These are phyloP conservation scores for Hydrotaea cyrtoneurina DNA, from an alignment of 2,888 invertebrate genomes.

Conservation along the genomic window DNA sequence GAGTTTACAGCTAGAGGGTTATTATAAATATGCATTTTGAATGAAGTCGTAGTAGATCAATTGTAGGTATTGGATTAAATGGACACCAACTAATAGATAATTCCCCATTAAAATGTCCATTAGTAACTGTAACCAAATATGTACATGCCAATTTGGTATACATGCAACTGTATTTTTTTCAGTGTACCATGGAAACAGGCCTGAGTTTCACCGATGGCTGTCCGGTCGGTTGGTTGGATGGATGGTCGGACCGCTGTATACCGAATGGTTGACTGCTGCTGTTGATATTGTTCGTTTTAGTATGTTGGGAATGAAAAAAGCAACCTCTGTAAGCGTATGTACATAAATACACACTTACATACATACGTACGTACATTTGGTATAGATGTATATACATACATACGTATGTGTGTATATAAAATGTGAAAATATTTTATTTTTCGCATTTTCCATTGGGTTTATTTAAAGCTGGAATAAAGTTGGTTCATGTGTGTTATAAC, in stretches of 20 bases:
- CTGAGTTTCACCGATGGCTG: constrained; percentile 37
- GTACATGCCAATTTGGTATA: too few species aligned
- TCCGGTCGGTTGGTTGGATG: constrained; percentile 30
- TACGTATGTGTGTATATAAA: constrained; percentile 29
- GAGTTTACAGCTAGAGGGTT: too few species aligned
- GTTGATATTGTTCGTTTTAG: constrained; percentile 69
- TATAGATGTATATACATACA: constrained; percentile 40
- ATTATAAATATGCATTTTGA: too few species aligned
- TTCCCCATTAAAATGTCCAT: too few species aligned
- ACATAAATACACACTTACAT: neutral
- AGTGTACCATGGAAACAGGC: constrained; percentile 39
- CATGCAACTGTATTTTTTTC: constrained; percentile 20
- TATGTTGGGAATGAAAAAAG: constrained; percentile 69
- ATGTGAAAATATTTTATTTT: constrained; percentile 47
- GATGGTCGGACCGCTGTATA: constrained; percentile 41
- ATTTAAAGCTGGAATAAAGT: constrained; percentile 57
- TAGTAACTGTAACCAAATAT: too few species aligned
- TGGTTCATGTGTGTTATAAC: constrained; percentile 59
- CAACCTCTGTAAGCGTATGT: constrained; percentile 24
- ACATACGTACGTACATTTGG: neutral
- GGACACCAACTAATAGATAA: too few species aligned
- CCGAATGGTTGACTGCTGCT: constrained; percentile 56
- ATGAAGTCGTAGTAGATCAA: too few species aligned
- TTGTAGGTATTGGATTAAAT: too few species aligned
- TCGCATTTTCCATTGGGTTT: constrained; percentile 55